phyloP scores from a whole-genome alignment of 92 coral and sea anemone genomes.

The Heliopora coerulea region DNA sequence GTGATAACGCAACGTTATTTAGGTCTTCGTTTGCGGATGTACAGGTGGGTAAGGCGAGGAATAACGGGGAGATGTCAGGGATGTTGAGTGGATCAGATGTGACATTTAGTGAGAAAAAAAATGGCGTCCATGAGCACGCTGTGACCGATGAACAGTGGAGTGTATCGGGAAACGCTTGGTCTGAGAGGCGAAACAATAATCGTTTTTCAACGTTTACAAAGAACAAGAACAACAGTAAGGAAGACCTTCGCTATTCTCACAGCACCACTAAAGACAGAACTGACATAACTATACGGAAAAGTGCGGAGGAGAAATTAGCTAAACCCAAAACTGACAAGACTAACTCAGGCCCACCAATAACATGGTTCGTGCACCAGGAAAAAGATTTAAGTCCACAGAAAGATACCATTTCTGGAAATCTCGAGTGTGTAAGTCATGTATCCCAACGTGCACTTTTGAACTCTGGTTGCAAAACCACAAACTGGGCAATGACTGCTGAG shows the following conservation, averaged over 20 bases:
- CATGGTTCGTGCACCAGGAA: constrained; percentile 19
- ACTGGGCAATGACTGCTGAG: constrained; percentile 19
- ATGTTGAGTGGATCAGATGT: background rate
- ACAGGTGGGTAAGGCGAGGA: background rate
- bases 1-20: constrained; percentile 10
- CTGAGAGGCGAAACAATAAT: background rate
- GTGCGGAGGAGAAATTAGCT: background rate
- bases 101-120: background rate
- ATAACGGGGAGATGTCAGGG: background rate
- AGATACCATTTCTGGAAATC: background rate
- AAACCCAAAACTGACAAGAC: background rate
- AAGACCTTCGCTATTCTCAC: background rate
- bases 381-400: background rate
- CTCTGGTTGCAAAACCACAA: constrained; percentile 1
- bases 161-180: background rate
- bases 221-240: background rate
- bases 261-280: background rate
- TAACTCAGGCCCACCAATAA: background rate
- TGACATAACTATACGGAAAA: background rate
- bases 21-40: background rate
- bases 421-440: background rate
- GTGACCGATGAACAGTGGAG: background rate
- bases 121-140: background rate
- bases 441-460: background rate
- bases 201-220: constrained; percentile 18